A percentile compares a stretch with the other conserved stretches of the same genome.
Conservation (phyloP, 2,888 invertebrate genomes). For the Meloe dianella region DNA sequence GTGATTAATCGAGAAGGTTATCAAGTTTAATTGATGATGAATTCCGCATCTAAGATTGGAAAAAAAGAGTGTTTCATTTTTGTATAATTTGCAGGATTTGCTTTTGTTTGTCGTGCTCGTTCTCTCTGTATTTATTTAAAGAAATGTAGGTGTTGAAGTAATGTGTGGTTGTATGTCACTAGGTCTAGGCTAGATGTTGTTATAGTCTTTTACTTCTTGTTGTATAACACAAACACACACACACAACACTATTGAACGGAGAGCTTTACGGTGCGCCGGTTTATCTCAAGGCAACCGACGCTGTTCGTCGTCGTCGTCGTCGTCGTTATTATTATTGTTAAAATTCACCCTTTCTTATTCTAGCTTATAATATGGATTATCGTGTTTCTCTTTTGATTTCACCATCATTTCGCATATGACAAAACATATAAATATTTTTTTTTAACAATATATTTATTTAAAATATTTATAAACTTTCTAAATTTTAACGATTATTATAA, state of each 20-base stretch:
- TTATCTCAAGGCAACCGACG: constrained; percentile 1
- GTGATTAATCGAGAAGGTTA: too few species aligned
- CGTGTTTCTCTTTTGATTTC: background rate
- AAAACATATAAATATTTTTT: too few species aligned
- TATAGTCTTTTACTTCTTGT: background rate
- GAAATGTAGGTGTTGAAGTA: background rate
- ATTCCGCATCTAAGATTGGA: too few species aligned
- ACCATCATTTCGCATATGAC: background rate
- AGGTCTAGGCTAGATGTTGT: constrained; percentile 3
- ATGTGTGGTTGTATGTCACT: constrained; percentile 3
- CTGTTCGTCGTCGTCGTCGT: background rate
- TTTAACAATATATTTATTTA: too few species aligned
- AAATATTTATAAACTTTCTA: background rate
- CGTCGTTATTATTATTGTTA: background rate
- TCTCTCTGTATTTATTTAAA: background rate
- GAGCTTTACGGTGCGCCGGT: background rate
- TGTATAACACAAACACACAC: too few species aligned
- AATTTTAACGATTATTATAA: background rate
- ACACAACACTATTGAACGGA: background rate
- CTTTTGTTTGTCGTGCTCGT: too few species aligned
- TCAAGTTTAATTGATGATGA: too few species aligned
- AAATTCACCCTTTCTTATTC: background rate
- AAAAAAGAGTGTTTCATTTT: too few species aligned
- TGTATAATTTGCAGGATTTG: too few species aligned
- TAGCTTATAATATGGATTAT: too few species aligned